Evolutionary conservation across 2,888 invertebrate genomes (phyloP).

Genomic region (Agrochola litura): DNA sequence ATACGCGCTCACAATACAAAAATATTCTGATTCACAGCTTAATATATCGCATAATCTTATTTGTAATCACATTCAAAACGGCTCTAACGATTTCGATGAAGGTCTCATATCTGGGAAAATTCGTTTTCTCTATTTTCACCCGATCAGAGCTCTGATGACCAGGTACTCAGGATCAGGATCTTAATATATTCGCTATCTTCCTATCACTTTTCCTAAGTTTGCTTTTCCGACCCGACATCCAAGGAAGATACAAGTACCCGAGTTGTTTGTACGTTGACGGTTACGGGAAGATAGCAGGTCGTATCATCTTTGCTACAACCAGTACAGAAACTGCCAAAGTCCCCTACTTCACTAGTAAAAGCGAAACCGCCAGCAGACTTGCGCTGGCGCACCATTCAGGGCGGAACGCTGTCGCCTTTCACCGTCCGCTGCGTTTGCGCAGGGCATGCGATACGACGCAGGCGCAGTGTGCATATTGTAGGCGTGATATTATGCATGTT

Average conservation of each 20-base stretch:
- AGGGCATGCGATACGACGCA: constrained; percentile 50
- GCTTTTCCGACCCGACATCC: no score
- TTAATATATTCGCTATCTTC: not conserved
- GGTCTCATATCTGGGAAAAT: no score
- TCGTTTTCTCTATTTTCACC: no score
- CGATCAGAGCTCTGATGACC: no score
- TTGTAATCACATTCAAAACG: no score
- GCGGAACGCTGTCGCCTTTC: constrained; percentile 76
- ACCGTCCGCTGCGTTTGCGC: constrained; percentile 67
- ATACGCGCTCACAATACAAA: not conserved
- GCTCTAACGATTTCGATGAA: no score
- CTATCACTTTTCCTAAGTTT: not conserved
- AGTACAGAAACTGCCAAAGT: not conserved
- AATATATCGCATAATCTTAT: not conserved
- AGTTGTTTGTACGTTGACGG: not conserved
- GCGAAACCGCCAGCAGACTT: constrained; percentile 69
- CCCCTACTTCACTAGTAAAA: constrained; percentile 65
- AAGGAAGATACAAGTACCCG: no score
- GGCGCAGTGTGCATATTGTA: constrained; percentile 19
- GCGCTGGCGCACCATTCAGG: constrained; percentile 69
- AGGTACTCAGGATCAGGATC: no score
- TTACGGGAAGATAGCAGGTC: not conserved
- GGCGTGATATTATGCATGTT: constrained; percentile 20
- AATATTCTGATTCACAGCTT: no score
- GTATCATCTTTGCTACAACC: not conserved